Base-by-base conservation (phyloP, 1,140 invertebrate species). In the Aphidius gifuensis region DNA sequence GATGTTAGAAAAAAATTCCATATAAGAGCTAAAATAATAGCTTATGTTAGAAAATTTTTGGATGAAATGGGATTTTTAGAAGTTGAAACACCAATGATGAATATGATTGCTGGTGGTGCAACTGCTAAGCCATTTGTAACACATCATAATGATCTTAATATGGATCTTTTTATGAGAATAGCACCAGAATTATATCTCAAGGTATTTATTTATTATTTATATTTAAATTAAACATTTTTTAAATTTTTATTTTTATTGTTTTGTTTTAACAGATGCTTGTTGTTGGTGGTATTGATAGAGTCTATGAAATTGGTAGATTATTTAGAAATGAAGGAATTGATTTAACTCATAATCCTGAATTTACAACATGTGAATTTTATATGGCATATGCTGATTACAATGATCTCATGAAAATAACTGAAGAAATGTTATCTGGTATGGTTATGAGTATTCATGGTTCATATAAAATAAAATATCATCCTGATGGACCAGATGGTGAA, bases 1-100 rank as follows among this genome's bases (percentile, higher is more conserved):
- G 45, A 46, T 46, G 91, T 97, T 5, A 84, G 95, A 53, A 85
- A 93, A 71, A 98, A 90, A 68, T 99, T 99, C 75, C 87, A 94
- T 64, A 86, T 88, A 58, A 85, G 97, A 67, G 87, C 95, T 5
- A 93, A 93, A 84, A 94, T 99, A 55, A 94, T 99, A 66, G 85
- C 93, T 6, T 99, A 96, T 74, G 78, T 99, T 3, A 85, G 97
- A 40, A 86, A 88, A 67, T 99, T 95, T 76, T 85, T 99, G 48
- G 96, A 99, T 75, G 86, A 92, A 32, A 72, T 97, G 70, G 97
- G 97, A 51, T 99, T 99, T 78, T 78, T 99, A 32, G 96, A 99
- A 85, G 89, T 99, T 44, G 98, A 99, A 83, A 99, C 98, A 6
- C 98, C 97, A n/a, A 95, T 99, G 88, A 99, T 99, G 96, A 99